phyloP scores from a whole-genome alignment of 1,140 invertebrate species.

The Orius insidiosus region DNA sequence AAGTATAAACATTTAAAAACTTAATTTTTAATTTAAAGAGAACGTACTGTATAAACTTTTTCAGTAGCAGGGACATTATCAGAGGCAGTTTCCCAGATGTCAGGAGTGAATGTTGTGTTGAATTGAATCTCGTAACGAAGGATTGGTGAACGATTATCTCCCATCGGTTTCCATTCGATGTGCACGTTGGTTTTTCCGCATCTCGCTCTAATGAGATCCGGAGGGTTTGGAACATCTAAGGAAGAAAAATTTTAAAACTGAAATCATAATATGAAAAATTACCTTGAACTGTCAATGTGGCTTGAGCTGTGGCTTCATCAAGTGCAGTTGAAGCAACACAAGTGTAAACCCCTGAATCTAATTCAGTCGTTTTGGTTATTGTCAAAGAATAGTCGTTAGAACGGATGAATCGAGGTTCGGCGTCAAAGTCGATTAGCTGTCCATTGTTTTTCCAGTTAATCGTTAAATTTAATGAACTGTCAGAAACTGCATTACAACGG shows the following conservation, averaged over 20 bases:
- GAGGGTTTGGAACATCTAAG: slow-evolving; percentile 79
- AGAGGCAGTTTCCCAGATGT: slow-evolving; percentile 68
- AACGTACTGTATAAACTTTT: slow-evolving; percentile 41
- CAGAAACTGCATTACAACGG: slow-evolving; percentile 77
- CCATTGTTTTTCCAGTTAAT: slow-evolving; percentile 83
- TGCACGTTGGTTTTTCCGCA: slow-evolving; percentile 55
- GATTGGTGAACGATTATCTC: slow-evolving; percentile 89
- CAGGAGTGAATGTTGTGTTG: slow-evolving; percentile 87
- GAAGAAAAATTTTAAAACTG: neutral
- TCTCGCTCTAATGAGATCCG: slow-evolving; percentile 41
- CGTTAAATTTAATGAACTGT: slow-evolving; percentile 54
- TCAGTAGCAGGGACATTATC: slow-evolving; percentile 65
- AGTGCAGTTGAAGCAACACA: slow-evolving; percentile 84
- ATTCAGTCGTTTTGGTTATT: slow-evolving; percentile 82
- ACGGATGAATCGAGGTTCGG: slow-evolving; percentile 62
- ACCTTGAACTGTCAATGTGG: slow-evolving; percentile 84
- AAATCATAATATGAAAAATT: slow-evolving; percentile 7
- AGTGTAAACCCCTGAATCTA: slow-evolving; percentile 89
- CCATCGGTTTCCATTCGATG: slow-evolving; percentile 69
- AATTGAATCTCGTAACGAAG: slow-evolving; percentile 80
- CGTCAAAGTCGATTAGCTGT: slow-evolving; percentile 70
- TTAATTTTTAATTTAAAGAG: no score
- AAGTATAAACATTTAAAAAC: no score
- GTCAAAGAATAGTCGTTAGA: slow-evolving; percentile 81
- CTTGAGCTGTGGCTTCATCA: slow-evolving; percentile 64